phyloP scores from a whole-genome alignment of 2,888 invertebrate genomes.

The Xanthorhoe designata region DNA sequence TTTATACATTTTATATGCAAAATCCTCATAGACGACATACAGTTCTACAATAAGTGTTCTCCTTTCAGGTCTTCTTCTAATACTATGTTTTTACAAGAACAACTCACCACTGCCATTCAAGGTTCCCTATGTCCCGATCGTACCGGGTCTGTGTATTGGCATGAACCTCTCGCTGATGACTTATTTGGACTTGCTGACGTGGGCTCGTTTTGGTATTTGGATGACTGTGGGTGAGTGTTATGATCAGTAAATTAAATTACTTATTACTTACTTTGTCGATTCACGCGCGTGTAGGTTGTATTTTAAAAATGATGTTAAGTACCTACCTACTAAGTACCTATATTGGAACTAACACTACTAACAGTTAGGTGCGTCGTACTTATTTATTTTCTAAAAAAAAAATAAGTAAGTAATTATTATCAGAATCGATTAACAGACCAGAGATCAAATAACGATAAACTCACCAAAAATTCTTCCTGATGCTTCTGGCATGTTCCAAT shows the following conservation, averaged over 20 bases:
- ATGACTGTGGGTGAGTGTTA: slow-evolving; percentile 89
- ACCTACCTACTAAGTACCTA: no score
- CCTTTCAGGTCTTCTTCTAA: slow-evolving; percentile 88
- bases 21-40: no score
- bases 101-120: slow-evolving; percentile 89
- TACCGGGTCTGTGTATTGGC: slow-evolving; percentile 92
- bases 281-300: no score
- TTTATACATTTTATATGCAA: no score
- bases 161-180: slow-evolving; percentile 94
- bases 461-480: slow-evolving; percentile 1
- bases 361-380: no score
- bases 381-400: no score
- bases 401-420: no score
- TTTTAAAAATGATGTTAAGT: no score
- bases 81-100: slow-evolving; percentile 91
- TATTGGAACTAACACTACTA: no score
- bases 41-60: not conserved
- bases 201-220: slow-evolving; percentile 95
- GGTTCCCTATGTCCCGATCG: slow-evolving; percentile 92
- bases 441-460: not conserved
- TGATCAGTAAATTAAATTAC: no score
- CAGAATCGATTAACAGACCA: not conserved
- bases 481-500: not conserved
- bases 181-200: slow-evolving; percentile 91
- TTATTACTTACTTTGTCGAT: no score